A percentile compares a stretch with the other conserved stretches of the same genome.
These are phyloP conservation scores for Eulemur rufifrons DNA, from an alignment of 2,113 vertebrate species.

Conservation along the genomic window DNA sequence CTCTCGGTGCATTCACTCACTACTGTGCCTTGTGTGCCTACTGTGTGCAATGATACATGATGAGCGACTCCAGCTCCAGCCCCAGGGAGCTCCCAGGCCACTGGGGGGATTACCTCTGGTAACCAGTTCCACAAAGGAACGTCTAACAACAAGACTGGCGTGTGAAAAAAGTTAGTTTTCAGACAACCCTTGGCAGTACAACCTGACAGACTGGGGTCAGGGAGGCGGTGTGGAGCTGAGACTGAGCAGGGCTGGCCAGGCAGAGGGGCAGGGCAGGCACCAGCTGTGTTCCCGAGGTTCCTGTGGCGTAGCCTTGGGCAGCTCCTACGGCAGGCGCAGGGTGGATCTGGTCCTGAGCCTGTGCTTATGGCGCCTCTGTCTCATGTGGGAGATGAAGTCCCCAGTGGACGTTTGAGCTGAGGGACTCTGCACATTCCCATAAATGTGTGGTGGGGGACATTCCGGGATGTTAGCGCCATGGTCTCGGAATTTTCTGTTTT, in stretches of 20 bases:
- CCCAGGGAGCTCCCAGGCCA: background rate
- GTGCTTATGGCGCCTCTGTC: no score
- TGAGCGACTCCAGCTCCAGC: no score
- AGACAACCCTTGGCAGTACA: background rate
- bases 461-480: background rate
- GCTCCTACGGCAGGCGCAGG: rapidly evolving
- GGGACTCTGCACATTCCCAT: background rate
- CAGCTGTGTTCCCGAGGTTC: background rate
- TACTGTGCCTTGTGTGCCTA: background rate
- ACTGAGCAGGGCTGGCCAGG: background rate
- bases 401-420: background rate
- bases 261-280: background rate
- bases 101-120: background rate
- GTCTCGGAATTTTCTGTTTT: background rate
- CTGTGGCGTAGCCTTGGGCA: background rate
- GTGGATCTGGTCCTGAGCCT: background rate
- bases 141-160: no score
- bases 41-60: background rate
- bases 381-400: background rate
- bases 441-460: rapidly evolving
- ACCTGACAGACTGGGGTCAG: rapidly evolving
- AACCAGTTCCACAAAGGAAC: background rate
- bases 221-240: no score
- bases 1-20: no score
- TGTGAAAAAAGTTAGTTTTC: background rate